Conservation (phyloP, 1,140 invertebrate species). For the Papilio polyxenes region DNA sequence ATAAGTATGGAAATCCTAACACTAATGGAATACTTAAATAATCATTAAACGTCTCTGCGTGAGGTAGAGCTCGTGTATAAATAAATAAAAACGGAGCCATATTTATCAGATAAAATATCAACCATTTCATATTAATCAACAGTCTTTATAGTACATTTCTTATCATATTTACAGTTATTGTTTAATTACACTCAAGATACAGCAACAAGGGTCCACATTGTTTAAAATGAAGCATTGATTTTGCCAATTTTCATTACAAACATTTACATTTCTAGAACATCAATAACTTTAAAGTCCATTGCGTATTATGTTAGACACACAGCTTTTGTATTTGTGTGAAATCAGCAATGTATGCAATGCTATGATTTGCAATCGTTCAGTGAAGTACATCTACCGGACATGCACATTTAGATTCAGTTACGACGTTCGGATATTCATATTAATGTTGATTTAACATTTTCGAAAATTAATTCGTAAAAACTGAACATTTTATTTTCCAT, state of each 20-base stretch:
- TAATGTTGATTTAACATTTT: neutral
- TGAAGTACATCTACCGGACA: neutral
- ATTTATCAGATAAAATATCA: neutral
- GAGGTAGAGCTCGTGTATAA: too few relatives aligned
- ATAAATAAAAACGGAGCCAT: too few relatives aligned
- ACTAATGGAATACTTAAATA: too few relatives aligned
- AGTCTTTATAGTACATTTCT: constrained; percentile 10
- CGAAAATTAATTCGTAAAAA: neutral
- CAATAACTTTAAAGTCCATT: neutral
- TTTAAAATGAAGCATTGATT: constrained; percentile 10
- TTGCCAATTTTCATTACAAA: constrained; percentile 2
- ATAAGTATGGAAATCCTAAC: too few relatives aligned
- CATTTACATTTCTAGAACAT: neutral
- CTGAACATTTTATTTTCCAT: neutral
- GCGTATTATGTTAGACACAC: neutral
- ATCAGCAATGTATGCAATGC: neutral
- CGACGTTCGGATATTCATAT: neutral
- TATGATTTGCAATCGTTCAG: neutral
- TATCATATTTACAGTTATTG: constrained; percentile 23
- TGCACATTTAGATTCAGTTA: constrained; percentile 5
- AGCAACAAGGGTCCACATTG: constrained; percentile 13
- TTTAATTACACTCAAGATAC: neutral
- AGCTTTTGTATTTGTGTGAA: neutral
- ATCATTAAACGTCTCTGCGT: too few relatives aligned
- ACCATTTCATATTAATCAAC: neutral